A percentile compares a stretch with the other conserved stretches of the same genome.
These are phyloP conservation scores for Macaca fascicularis DNA, from an alignment of 2,113 vertebrate genomes.

Conservation along the genomic window T2T-MFA8v1.1 NC_088385.1:131152501-131153000, in stretches of 20 bases:
- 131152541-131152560: not conserved
- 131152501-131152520: not conserved
- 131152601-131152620: not conserved
- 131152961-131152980: not conserved
- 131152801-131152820: not conserved
- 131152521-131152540: not conserved
- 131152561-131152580: not conserved
- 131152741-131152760: not conserved
- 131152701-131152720: not conserved
- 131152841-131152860: not conserved
- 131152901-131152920: not conserved
- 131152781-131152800: not conserved
- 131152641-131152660: not conserved
- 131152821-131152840: too few relatives aligned
- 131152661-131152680: too few relatives aligned
- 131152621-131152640: not conserved
- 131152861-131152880: not conserved
- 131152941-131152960: not conserved
- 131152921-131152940: too few relatives aligned
- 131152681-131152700: not conserved
- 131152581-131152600: not conserved
- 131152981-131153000: not conserved
- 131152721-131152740: not conserved
- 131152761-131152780: not conserved
- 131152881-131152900: not conserved